phyloP scores from a whole-genome alignment of 2,797 vertebrate genomes.

The Pantherophis vulpinus region DNA sequence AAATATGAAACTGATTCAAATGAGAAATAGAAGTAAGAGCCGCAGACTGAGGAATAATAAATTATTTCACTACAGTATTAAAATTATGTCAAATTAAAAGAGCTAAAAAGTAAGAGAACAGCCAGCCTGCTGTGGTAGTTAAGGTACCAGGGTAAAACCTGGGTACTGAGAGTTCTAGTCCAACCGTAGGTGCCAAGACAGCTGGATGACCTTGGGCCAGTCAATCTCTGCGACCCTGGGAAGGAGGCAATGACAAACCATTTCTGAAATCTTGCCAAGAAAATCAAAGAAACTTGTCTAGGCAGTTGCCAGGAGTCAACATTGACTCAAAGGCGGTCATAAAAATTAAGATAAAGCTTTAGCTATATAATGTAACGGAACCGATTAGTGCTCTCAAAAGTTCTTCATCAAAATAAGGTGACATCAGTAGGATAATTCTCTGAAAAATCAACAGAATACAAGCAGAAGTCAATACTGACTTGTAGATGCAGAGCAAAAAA shows the following conservation, averaged over 20 bases:
- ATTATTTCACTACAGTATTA: neutral
- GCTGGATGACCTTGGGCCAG: neutral
- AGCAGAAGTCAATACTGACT: neutral
- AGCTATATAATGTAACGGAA: neutral
- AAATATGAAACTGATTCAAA: neutral
- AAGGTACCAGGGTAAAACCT: neutral
- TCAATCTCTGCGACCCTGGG: neutral
- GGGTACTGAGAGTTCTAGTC: neutral
- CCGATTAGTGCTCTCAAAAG: neutral
- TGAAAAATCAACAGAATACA: neutral
- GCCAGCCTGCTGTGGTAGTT: neutral
- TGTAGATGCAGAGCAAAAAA: neutral
- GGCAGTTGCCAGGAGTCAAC: neutral
- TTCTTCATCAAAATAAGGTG: neutral
- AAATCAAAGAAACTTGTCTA: neutral
- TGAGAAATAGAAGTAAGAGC: neutral
- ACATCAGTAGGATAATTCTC: neutral
- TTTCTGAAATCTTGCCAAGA: too few relatives aligned
- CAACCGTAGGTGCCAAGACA: neutral
- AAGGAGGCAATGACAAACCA: neutral
- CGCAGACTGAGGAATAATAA: neutral
- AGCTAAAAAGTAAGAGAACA: neutral
- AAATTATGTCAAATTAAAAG: neutral
- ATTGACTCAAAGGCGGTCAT: neutral
- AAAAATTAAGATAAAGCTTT: neutral